Evolutionary conservation across 2,113 vertebrate species (phyloP).

Genomic region (Serinus canaria): DNA sequence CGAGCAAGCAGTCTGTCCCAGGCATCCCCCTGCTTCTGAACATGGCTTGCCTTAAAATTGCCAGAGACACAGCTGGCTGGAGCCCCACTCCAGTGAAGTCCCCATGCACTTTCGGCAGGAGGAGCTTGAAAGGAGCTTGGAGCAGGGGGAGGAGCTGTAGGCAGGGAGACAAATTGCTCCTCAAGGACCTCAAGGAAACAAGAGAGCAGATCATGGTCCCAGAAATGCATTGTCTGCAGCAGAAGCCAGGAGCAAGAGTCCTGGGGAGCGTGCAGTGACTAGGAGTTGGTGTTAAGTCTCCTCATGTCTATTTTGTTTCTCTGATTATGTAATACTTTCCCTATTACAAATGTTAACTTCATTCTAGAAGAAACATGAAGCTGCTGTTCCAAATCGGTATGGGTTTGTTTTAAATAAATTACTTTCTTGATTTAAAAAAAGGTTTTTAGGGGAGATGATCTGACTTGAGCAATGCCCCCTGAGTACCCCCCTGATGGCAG

Average conservation of each 20-base stretch:
- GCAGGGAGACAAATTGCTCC: neutral
- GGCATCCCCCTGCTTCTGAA: neutral
- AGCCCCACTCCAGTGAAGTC: neutral
- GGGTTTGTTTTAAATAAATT: neutral
- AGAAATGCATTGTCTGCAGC: neutral
- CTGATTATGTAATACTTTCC: neutral
- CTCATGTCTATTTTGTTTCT: neutral
- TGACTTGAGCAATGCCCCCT: neutral
- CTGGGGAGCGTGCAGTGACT: neutral
- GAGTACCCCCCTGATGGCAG: neutral
- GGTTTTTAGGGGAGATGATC: neutral
- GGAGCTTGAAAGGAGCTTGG: neutral
- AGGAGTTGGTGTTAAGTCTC: neutral
- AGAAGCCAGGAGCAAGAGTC: neutral
- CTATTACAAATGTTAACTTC: neutral
- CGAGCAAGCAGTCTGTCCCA: neutral
- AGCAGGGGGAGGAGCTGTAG: neutral
- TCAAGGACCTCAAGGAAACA: neutral
- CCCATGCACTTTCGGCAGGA: neutral
- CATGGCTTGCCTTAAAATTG: neutral
- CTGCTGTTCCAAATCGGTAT: neutral
- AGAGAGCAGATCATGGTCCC: neutral
- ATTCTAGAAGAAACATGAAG: neutral
- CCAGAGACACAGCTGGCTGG: neutral
- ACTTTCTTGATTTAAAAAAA: neutral